A percentile compares a stretch with the other conserved stretches of the same genome.
Evolutionary conservation across 2,888 invertebrate species (phyloP).

Genomic region (Ophion slaviceki): DNA sequence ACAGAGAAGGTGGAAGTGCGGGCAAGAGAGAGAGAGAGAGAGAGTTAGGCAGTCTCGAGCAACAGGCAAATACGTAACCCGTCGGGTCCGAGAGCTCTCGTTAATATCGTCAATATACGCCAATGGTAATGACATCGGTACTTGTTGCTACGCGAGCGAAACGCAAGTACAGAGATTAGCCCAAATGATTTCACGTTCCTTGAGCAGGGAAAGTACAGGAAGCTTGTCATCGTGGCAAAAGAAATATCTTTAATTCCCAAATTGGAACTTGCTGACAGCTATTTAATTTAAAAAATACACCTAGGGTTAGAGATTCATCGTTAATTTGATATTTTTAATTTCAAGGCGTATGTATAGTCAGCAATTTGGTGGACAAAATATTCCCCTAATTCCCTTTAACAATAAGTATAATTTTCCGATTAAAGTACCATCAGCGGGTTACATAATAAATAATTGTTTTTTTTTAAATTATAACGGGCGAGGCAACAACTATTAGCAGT

Average conservation of each 20-base stretch:
- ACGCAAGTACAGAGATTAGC: neutral
- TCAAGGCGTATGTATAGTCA: no score
- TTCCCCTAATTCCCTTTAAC: no score
- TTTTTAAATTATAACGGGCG: no score
- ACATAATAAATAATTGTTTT: no score
- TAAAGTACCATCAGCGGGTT: no score
- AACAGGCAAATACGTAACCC: constrained; percentile 47
- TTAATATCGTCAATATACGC: constrained; percentile 46
- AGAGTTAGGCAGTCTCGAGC: constrained; percentile 34
- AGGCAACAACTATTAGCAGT: no score
- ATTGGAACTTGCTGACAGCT: neutral
- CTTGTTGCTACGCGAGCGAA: constrained; percentile 25
- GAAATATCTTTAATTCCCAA: no score
- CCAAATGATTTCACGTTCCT: neutral
- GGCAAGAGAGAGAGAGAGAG: neutral
- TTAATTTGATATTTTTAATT: no score
- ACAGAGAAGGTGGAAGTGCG: neutral
- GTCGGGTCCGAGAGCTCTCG: constrained; percentile 27
- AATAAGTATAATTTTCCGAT: no score
- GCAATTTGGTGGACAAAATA: no score
- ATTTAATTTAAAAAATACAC: neutral
- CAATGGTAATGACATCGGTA: constrained; percentile 5
- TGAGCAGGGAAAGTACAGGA: neutral
- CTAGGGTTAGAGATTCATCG: no score
- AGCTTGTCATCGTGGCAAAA: neutral